Base-by-base conservation (phyloP, 2,797 vertebrate species). In the Alectoris magna region DNA sequence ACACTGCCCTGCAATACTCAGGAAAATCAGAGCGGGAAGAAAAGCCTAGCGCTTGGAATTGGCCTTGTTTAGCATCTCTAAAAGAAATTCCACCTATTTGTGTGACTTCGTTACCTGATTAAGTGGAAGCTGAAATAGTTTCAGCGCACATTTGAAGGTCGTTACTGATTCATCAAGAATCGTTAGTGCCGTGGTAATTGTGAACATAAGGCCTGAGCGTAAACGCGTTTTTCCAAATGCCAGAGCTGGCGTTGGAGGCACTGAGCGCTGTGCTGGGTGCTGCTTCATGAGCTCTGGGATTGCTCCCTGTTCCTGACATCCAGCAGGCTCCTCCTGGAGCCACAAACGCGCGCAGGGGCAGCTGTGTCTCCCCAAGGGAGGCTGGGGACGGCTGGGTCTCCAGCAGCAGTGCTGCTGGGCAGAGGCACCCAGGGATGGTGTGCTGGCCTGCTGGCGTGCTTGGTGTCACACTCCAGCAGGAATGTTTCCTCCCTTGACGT, bases 151-250 rank as follows among this genome's bases (percentile, higher is more conserved):
- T 63, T 53, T 89, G 94, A 94, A 96, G 91, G 91, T 95, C 84
- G 39, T 94, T 71, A 67, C 58, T 93, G 93, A 96, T 89, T 92
- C 91, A 84, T 91, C 76, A 72, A 21, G 82, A 66, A 70, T 94
- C 75, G 41, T 84, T 84, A 83, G 55, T 78, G 86, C 86, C 63
- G 49, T 29, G 77, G 63, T 84, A 92, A 84, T 82, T 74, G 75
- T 26, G 68, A 96, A 24, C 91, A 85, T 71, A 88, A 92, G 89
- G 89, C 82, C 87, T 36, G 43, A 64, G 82, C 72, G 60, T 66
- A 84, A 73, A 74, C 56, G 18, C 3, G 6, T 53, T 66, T 53
- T 77, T 72, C 84, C 69, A 83, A 89, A 82, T 68, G 87, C 87
- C 92, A 85, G 64, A 55, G 38, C 60, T 76, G 31, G 56, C 48